Evolutionary conservation across 2,888 invertebrate species (phyloP).

Genomic region (Neria commutata): DNA sequence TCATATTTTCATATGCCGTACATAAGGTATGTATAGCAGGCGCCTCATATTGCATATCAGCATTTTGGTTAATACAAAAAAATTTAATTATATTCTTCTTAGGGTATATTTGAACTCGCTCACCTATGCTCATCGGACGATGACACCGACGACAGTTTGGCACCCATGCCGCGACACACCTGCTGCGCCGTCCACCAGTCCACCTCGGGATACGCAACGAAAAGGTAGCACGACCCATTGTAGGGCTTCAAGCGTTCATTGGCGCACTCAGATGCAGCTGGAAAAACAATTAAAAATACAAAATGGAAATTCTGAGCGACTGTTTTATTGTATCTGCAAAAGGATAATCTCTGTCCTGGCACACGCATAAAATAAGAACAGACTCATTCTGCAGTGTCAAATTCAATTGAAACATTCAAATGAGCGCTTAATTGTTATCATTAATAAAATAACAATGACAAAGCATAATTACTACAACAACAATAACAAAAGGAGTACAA

Average conservation of each 20-base stretch:
- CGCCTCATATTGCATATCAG: too few species aligned
- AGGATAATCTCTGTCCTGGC: not conserved
- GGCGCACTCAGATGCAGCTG: constrained; percentile 72
- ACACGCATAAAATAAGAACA: too few species aligned
- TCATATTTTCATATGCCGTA: too few species aligned
- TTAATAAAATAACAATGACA: too few species aligned
- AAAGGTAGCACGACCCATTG: constrained; percentile 76
- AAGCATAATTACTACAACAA: constrained; percentile 2
- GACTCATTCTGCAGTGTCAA: not conserved
- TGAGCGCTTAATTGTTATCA: constrained; percentile 2
- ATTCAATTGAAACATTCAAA: not conserved
- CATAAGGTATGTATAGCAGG: too few species aligned
- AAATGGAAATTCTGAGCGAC: too few species aligned
- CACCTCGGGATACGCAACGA: constrained; percentile 77
- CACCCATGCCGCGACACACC: constrained; percentile 75
- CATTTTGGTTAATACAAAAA: too few species aligned
- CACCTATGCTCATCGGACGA: constrained; percentile 71
- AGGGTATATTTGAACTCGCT: too few species aligned
- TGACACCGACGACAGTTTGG: constrained; percentile 72
- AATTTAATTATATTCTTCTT: too few species aligned
- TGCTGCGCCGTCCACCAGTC: constrained; percentile 74
- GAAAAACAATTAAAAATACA: too few species aligned
- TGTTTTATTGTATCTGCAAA: not conserved
- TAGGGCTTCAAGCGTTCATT: constrained; percentile 73
- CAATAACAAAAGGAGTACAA: not conserved